Percentiles rank a stretch among this genome's conserved stretches.
Conservation (phyloP, 2,113 vertebrate genomes). For the Clarias magur region DNA sequence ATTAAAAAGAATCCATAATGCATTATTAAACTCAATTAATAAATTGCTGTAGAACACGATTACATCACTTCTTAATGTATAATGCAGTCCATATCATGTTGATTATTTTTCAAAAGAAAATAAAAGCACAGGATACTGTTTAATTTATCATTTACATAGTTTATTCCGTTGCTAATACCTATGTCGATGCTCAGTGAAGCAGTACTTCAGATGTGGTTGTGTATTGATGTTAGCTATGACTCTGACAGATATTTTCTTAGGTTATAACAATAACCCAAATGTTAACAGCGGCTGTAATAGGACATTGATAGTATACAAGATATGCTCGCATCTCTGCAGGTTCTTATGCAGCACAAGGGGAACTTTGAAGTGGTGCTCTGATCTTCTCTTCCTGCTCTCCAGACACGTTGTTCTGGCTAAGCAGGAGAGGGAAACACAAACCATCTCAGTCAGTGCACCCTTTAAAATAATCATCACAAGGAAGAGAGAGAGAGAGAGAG, state of each 20-base stretch:
- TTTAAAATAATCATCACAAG: constrained; percentile 73
- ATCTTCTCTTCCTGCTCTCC: constrained; percentile 58
- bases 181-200: not conserved
- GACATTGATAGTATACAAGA: constrained; percentile 52
- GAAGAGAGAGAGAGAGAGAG: constrained; percentile 45
- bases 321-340: constrained; percentile 73
- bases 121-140: not conserved
- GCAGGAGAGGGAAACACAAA: constrained; percentile 60
- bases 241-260: not conserved
- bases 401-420: constrained; percentile 60
- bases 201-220: constrained; percentile 54
- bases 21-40: not conserved
- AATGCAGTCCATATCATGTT: not conserved
- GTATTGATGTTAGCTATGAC: constrained; percentile 7
- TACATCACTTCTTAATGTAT: not conserved
- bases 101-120: not conserved
- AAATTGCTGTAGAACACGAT: not conserved
- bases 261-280: constrained; percentile 24
- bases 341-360: constrained; percentile 44
- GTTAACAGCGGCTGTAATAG: constrained; percentile 18
- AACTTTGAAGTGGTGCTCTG: constrained; percentile 51
- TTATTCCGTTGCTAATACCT: not conserved
- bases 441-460: constrained; percentile 64
- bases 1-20: not conserved
- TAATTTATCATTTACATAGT: not conserved